Base-by-base conservation (phyloP, 2,797 vertebrate genomes). In the Chrysocyon brachyurus region DNA sequence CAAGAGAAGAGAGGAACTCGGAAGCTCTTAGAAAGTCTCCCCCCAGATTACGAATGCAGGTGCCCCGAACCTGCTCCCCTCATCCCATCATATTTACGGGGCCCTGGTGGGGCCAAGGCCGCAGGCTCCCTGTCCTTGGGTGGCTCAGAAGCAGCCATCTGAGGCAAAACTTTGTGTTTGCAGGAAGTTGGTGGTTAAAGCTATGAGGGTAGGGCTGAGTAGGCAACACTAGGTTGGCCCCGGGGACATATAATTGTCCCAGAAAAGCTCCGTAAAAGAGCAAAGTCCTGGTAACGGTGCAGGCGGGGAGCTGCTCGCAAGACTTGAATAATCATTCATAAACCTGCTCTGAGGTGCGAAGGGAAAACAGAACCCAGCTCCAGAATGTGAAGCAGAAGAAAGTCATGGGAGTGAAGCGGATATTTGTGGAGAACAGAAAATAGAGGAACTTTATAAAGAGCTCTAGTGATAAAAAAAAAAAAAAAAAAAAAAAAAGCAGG, bases 351-450 rank as follows among this genome's bases (percentile, higher is more conserved):
- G 75, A 31, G 61, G 6, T 28, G 19, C 1, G 75, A 56, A 66
- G 33, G 49, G 49, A 52, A 31, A 11, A 57, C 24, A 1, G n/a
- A 15, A 56, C 22, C 1, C 28, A 0, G 81, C 56, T 49, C 8
- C 4, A 14, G 87, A 63, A 0, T 15, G 11, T 5, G 24, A 4
- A 12, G 40, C 3, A 22, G 61, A 24, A 81, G 87, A 40, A n/a
- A 57, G 8, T 56, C 2, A 0, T 5, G 12, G 24, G 66, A 56
- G 33, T 0, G 21, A 57, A 10, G 24, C 1, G 3, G 87, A 6
- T 3, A 5, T 24, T 28, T 49, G 28, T 75, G 79, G 83, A 36
- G 64, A 72, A 22, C 28, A 28, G 49, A 26, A 57, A 33, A 57
- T 3, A 56, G 52, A 75, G 59, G 12, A 16, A 28, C 49, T 28